A percentile compares a stretch with the other conserved stretches of the same genome.
phyloP scores from a whole-genome alignment of 2,113 vertebrate species.

The Eira barbara region DNA sequence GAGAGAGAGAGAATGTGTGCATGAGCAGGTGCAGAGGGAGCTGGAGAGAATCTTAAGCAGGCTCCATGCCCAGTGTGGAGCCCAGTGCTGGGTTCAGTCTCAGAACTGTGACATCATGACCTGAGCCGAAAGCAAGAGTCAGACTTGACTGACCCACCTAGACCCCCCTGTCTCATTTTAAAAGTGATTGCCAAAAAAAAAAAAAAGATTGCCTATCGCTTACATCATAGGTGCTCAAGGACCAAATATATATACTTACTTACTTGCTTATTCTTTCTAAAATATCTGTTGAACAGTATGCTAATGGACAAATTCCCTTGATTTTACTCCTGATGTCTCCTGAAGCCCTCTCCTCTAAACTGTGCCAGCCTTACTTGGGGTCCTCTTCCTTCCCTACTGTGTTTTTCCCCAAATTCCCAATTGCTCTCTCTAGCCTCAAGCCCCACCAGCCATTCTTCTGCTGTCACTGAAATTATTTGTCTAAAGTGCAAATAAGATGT shows the following conservation, averaged over 20 bases:
- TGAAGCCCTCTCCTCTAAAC: not conserved
- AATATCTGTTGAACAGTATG: not conserved
- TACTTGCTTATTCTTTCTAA: not conserved
- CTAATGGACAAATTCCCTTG: not conserved
- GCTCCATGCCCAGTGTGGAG: not conserved
- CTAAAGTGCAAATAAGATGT: not conserved
- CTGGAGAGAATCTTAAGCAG: not conserved
- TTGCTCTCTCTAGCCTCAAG: not conserved
- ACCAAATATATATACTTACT: not conserved
- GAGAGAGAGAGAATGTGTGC: not conserved
- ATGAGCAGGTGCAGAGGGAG: not conserved
- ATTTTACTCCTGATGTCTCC: not conserved
- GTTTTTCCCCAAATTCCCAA: not conserved
- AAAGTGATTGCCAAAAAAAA: not conserved
- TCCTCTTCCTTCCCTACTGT: not conserved
- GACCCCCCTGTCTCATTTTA: not conserved
- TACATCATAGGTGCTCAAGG: not conserved
- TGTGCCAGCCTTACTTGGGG: not conserved
- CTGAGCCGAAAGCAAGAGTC: not conserved
- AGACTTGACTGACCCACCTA: not conserved
- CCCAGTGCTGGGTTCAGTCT: not conserved
- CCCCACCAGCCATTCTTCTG: not conserved
- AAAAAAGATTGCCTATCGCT: not conserved
- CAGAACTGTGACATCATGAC: not conserved
- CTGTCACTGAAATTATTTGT: not conserved